Base-by-base conservation (phyloP, 2,797 vertebrate genomes). In the Lemur catta region DNA sequence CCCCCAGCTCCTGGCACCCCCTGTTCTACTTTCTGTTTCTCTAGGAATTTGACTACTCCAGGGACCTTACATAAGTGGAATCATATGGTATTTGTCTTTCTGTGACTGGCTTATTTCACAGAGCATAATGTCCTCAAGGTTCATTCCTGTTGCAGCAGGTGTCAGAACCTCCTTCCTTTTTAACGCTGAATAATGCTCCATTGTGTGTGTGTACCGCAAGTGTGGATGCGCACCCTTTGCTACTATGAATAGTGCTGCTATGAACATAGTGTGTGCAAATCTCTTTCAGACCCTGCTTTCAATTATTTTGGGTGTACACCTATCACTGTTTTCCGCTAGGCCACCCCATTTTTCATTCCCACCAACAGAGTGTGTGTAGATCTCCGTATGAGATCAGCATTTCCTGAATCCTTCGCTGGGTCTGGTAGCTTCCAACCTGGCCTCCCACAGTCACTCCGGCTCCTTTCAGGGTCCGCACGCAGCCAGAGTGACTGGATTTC, bases 81-180 rank as follows among this genome's bases (percentile, higher is more conserved):
- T 63, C 30, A 13, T 10, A 82, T 24, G 5, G 12, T 7, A 30
- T 2, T 3, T 50, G 59, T 50, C 26, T n/a, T 57, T 76, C 6
- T 33, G 33, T 41, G 76, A 28, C 69, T 2, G 0, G 18, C 13
- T 46, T 14, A 46, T 33, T 18, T 46, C 81, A 26, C 30, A 46
- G 15, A 26, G 9, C 33, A 30, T 17, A 35, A 8, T 4, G 8
- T 50, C 55, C 22, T 69, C 12, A 13, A 41, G 50, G 41, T 4
- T 6, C 78, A 50, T 6, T 59, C 7, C 0, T 24, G 4, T 0
- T 55, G 5, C 24, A 35, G 18, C 33, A 13, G 1, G 35, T 30
- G 15, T 72, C 63, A 41, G 12, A 20, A 71, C 63, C 6, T 2
- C 43, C 81, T 59, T 65, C 11, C n/a, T 82, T 76, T 52, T 41